Evolutionary conservation across 2,888 invertebrate genomes (phyloP), one percentile per base, ranked within the genome.

Genomic region (Drosophila fungiperda): DNA sequence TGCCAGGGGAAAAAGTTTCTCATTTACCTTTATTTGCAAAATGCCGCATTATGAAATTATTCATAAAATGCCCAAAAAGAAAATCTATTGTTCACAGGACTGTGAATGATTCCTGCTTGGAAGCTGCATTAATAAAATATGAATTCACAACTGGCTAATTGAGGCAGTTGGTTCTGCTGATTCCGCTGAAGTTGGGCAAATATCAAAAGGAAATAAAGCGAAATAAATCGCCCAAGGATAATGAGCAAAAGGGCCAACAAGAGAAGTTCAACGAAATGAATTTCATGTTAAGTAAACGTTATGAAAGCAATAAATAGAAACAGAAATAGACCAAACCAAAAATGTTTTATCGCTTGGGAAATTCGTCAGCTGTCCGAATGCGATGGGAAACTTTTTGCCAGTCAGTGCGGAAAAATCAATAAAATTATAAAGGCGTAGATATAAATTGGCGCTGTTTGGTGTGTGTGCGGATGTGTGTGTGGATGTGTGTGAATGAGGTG

Each of bases 391-490:
- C 6, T 33, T 81, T 83, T 69, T 64, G 81, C 71, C 69, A 73
- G 81, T 73, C 78, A 75, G 65, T 54, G 70, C 70, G 77, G 71
- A 88, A 83, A 88, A 87, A 87, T 87, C 87, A 83, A 87, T 87
- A 87, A 90, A 87, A 82, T 90, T 90, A 87, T 82, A 76, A 75
- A 87, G 76, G 87, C 90, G 80, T 83, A 76, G 83, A 90, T 76
- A 78, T 71, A 78, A 89, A 89, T 82, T 85, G 77, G 72, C 57
- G 79, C 49, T 73, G 54, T 66, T 64, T 76, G 66, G 68, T 59
- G 54, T 68, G 52, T 36, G 23, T 53, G 12, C 45, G 29, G 63
- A 3, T 38, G n/a, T 29, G 1, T 42, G 17, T 62, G 26, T 7
- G 33, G 42, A 11, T 45, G 33, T 38, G n/a, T 45, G 20, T 48